phyloP scores from a whole-genome alignment of 2,113 vertebrate species.

The Onychorhynchus coronatus region DNA sequence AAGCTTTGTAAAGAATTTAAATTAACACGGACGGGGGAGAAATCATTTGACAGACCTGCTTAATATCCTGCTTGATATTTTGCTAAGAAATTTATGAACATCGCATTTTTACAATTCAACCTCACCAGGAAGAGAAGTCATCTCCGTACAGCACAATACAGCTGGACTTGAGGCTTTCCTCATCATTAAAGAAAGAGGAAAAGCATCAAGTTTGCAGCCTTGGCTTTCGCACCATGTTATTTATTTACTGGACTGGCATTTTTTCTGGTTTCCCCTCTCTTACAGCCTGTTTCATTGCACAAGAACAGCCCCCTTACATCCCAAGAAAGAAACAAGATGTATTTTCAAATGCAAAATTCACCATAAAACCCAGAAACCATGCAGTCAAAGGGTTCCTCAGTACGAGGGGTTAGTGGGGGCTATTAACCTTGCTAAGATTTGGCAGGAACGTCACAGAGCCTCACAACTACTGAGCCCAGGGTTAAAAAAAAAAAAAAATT shows the following conservation, averaged over 20 bases:
- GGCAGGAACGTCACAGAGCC: neutral
- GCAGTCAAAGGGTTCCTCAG: slow-evolving; percentile 20
- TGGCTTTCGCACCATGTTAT: neutral
- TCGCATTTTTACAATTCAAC: slow-evolving; percentile 13
- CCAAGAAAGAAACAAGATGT: neutral
- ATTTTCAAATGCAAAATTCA: slow-evolving; percentile 23
- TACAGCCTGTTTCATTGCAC: neutral
- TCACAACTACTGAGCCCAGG: neutral
- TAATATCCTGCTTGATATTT: slow-evolving; percentile 48
- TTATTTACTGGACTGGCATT: neutral
- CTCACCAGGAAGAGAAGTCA: slow-evolving; percentile 20
- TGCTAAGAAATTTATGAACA: slow-evolving; percentile 60
- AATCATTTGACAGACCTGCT: slow-evolving; percentile 50
- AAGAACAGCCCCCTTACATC: neutral
- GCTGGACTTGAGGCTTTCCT: neutral
- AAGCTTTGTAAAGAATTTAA: slow-evolving; percentile 63
- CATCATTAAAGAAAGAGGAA: neutral
- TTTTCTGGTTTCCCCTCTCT: neutral
- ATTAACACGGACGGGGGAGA: slow-evolving; percentile 36
- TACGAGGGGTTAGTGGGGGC: neutral
- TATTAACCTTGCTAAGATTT: neutral
- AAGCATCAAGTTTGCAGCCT: neutral
- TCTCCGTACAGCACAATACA: neutral
- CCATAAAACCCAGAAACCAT: neutral
- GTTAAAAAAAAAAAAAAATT: neutral